Evolutionary conservation across 2,113 vertebrate genomes (phyloP).

Genomic region (Oreotrochilus melanogaster): DNA sequence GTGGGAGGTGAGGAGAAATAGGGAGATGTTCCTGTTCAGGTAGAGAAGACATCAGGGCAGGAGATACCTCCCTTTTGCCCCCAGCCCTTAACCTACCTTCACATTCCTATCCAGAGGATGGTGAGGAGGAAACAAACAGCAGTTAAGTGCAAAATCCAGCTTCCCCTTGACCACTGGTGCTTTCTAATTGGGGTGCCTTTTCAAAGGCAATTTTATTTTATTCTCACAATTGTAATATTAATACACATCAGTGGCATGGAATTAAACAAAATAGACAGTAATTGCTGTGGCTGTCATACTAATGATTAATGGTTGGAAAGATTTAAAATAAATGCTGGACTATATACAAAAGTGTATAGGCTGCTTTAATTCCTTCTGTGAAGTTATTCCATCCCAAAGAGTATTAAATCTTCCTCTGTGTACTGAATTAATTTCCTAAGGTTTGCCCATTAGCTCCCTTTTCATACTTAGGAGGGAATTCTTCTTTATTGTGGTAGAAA

Average conservation of each 20-base stretch:
- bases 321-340: slow-evolving; percentile 26
- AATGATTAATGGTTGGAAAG: slow-evolving; percentile 37
- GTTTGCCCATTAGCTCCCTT: not conserved
- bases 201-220: not conserved
- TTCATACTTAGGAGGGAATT: not conserved
- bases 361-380: not conserved
- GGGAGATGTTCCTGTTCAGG: not conserved
- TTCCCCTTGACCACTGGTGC: not conserved
- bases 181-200: not conserved
- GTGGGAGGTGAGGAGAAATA: not conserved
- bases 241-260: slow-evolving; percentile 1
- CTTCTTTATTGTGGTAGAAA: not conserved
- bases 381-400: not conserved
- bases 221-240: slow-evolving; percentile 13
- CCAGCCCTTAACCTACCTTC: not conserved
- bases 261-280: slow-evolving; percentile 53
- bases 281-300: slow-evolving; percentile 42
- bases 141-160: not conserved
- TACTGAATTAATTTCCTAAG: slow-evolving; percentile 25
- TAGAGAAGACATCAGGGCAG: not conserved
- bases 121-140: not conserved
- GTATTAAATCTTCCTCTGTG: not conserved
- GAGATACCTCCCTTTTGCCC: not conserved
- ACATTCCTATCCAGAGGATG: not conserved
- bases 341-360: not conserved